Base-by-base conservation (phyloP, 2,797 vertebrate genomes). In the Echeneis naucrates region DNA sequence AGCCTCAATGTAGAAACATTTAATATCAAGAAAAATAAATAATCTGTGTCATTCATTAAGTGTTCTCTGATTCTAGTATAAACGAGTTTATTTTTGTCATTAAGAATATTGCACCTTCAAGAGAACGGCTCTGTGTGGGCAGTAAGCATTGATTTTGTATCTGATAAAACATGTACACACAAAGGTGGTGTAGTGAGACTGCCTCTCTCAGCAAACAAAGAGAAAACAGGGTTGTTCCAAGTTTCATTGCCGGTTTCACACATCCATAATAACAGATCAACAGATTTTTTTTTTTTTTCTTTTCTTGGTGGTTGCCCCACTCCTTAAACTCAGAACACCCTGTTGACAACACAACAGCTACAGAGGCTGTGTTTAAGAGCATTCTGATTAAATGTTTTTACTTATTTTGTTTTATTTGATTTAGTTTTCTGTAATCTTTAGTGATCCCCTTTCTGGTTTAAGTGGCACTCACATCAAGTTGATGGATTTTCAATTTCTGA, bases 101-200 rank as follows among this genome's bases (percentile, higher is more conserved):
- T 8, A 21, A 72, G 35, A 52, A 23, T 1, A 38, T 27, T 0
- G 5, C 50, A 74, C 23, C 57, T 67, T 82, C 44, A 74, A 78
- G 66, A 58, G 53, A 33, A 72, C 17, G 55, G 56, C 11, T 70
- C 13, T 67, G 56, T 44, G 67, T 51, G 54, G 51, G 61, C 26
- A 61, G 58, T 8, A 4, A 56, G n/a, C 48, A 68, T 21, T 32
- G 66, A 86, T 76, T 60, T 84, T 56, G 51, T 76, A 38, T 38
- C 48, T 76, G 48, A 82, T 81, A 26, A 75, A 78, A 75, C 40
- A n/a, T n/a, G n/a, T n/a, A 33, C 50, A 35, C 51, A 72, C 37
- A 51, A 64, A 73, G 27, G 65, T 50, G 52, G 38, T 77, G 58
- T 10, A 35, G 44, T 23, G 48, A 45, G n/a, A 47, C 24, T 23